Conservation (phyloP, 2,113 vertebrate genomes). For the Athene noctua region DNA sequence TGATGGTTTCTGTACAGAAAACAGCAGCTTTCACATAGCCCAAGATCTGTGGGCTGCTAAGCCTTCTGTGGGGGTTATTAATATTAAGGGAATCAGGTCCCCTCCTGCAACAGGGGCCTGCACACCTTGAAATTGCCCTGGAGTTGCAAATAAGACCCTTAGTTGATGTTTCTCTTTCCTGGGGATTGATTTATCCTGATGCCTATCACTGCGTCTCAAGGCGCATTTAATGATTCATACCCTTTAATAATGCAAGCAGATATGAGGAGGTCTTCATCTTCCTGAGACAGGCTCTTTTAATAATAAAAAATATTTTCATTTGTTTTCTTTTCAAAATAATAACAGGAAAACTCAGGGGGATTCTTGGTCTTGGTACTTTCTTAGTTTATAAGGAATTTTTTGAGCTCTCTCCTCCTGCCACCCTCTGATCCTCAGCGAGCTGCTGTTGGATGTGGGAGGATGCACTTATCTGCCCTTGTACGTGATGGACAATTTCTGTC, state of each 20-base stretch:
- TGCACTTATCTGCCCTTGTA: neutral
- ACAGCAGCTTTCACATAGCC: neutral
- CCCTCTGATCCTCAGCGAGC: rapidly evolving
- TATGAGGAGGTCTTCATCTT: slow-evolving; percentile 14
- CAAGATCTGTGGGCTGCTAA: rapidly evolving
- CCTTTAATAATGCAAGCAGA: slow-evolving; percentile 39
- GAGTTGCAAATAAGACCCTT: neutral
- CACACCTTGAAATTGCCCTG: neutral
- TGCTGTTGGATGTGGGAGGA: neutral
- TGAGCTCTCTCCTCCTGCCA: neutral
- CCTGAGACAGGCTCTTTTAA: neutral
- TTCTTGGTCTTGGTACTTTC: neutral
- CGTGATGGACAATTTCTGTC: neutral
- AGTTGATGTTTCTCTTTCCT: neutral
- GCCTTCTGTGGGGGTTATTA: neutral
- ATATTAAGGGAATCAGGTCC: neutral
- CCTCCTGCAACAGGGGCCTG: neutral
- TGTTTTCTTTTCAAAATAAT: slow-evolving; percentile 3
- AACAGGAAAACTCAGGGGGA: neutral
- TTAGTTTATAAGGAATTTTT: neutral
- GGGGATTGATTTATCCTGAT: neutral
- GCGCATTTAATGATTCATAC: slow-evolving; percentile 23
- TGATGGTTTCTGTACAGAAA: neutral
- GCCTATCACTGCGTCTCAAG: neutral
- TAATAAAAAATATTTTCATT: neutral